Percentiles rank a stretch among this genome's conserved stretches.
Evolutionary conservation across 92 coral and sea anemone species (phyloP).

Genomic region (Palythoa heliodiscus): DNA sequence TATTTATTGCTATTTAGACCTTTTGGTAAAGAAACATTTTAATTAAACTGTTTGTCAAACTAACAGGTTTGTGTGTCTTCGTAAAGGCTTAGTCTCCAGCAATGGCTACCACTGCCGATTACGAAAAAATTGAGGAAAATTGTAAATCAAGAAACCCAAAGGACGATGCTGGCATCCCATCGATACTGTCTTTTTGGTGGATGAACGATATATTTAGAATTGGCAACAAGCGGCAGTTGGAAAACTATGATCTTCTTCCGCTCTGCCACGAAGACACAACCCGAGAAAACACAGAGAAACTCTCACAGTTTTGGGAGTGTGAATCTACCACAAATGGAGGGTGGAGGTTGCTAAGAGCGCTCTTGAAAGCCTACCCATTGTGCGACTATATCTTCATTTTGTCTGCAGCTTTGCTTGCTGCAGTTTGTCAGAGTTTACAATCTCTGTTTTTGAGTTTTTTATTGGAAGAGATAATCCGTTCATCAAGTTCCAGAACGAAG

Average conservation of each 20-base stretch:
- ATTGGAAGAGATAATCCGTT: constrained; percentile 28
- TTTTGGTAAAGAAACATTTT: not conserved
- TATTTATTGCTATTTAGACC: no score
- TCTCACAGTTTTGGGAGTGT: constrained; percentile 8
- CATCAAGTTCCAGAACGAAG: constrained; percentile 27
- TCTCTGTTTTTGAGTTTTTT: not conserved
- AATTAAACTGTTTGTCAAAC: not conserved
- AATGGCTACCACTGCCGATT: constrained; percentile 4
- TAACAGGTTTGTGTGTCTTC: not conserved
- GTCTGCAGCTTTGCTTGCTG: constrained; percentile 17
- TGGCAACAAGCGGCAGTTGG: constrained; percentile 41
- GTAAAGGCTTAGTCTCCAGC: not conserved
- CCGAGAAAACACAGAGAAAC: no score
- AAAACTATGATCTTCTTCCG: constrained; percentile 18
- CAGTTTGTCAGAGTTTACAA: constrained; percentile 5
- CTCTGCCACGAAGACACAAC: constrained; percentile 20
- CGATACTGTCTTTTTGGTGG: constrained; percentile 36
- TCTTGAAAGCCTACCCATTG: not conserved
- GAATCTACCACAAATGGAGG: constrained; percentile 5
- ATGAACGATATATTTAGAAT: not conserved
- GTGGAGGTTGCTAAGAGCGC: constrained; percentile 7
- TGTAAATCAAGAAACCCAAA: constrained; percentile 25
- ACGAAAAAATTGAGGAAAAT: constrained; percentile 29
- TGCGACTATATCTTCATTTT: constrained; percentile 25
- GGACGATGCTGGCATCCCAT: not conserved